Base-by-base conservation (phyloP, 1,140 invertebrate species). In the Contarinia nasturtii region DNA sequence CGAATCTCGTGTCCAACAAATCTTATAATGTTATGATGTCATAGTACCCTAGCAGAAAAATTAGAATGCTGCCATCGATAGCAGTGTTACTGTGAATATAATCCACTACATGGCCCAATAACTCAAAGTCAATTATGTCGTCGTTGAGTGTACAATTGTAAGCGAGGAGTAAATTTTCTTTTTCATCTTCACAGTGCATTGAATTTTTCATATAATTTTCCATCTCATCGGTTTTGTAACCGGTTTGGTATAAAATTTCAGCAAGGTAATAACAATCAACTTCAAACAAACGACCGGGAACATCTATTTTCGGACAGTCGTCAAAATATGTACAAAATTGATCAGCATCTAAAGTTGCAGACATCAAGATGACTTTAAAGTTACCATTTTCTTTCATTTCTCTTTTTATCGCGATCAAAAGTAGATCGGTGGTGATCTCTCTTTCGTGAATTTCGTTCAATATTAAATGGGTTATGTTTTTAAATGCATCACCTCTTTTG, bases 381-480 rank as follows among this genome's bases (percentile, higher is more conserved):
- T 82, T 70, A 49, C 75, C 73, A 54, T 78, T 81, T 15, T 79
- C 74, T 1, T 71, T 58, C 5, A 95, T 57, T 4, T 79, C 75
- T 54, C 92, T 81, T 47, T 82, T 75, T 8, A 96, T 59, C 14
- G 85, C 79, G 45, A 92, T 84, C 34, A 97, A 63, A n/a, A 96
- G 67, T 64, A 96, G 96, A 65, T 98, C 94, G 45, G 84, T 82
- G 56, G 90, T 82, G 53, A 86, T 76, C 63, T 96, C 91, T 0
- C 93, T 70, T 64, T 97, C 92, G 63, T 96, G 92, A 45, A 95
- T 79, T 69, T 98, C 94, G 62, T 98, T 93, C 49, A 94, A 76
- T 18, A 90, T 75, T 27, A 90, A 69, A 60, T 97, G 91, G 0
- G 89, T 90, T 2, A 93, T 67, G 15, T 66, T n/a, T n/a, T n/a